Evolutionary conservation across 1,140 invertebrate genomes (phyloP), one percentile per base, ranked within the genome.

Genomic region (Brachionus rubens): DNA sequence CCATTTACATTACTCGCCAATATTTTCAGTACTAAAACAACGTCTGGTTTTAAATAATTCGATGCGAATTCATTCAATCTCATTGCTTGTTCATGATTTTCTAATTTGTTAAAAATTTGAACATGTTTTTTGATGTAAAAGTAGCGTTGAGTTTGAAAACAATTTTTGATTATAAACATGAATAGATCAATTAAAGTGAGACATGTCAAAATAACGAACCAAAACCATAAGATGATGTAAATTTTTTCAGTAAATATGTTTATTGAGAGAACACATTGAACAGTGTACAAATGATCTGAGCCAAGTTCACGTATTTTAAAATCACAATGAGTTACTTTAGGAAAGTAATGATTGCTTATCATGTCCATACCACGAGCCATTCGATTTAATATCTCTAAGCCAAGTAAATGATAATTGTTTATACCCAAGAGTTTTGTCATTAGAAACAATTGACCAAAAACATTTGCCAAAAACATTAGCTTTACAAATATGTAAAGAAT

Each of bases 1-100:
- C 86, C 86, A 76, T 86, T 86, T 72, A 86, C 84, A 80, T 87
- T 87, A 76, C 85, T 85, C 16, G 85, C 85, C 30, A 87, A 84
- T 26, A 87, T 80, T 52, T 85, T 79, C 21, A 87, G 80, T 9
- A 86, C 82, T 77, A 87, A 86, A 36, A 87, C 85, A 10, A 86
- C 86, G 78, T 87, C 86, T 52, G 84, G 85, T 24, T 86, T 82
- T n/a, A 87, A 79, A 79, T 86, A 87, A 76, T 86, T 85, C 79
- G 85, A 83, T 14, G 84, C 82, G 79, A 87, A 87, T 12, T 76
- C 40, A 10, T 62, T 76, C n/a, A 72, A n/a, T 10, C 28, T 28
- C 43, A 48, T 36, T 19, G 10, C 41, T 54, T 72, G 68, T 14
- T 72, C 46, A 14, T 72, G 46, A 26, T 33, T 76, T n/a, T 56